These are phyloP conservation scores for Pongo abelii DNA, from an alignment of 2,113 vertebrate genomes.

Conservation along the genomic window DNA sequence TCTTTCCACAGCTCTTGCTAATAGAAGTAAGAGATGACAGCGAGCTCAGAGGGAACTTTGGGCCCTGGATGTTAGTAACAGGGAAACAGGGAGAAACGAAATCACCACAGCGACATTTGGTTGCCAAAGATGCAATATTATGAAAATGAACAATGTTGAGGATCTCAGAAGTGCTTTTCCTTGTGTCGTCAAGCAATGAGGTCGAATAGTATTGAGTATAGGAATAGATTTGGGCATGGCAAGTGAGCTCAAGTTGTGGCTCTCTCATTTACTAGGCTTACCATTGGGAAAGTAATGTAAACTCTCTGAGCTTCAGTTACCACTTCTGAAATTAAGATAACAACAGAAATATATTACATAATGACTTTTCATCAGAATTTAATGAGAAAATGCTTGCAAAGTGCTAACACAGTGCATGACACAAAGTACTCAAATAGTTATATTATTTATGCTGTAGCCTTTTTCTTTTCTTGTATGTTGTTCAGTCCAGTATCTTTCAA, in stretches of 20 bases:
- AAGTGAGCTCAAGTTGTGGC: neutral
- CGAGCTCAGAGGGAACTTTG: neutral
- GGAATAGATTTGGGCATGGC: neutral
- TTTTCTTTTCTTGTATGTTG: neutral
- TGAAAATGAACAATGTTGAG: neutral
- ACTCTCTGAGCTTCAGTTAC: neutral
- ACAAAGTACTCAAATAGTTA: neutral
- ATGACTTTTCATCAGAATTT: neutral
- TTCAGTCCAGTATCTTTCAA: neutral
- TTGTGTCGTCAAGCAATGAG: neutral
- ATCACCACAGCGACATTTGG: neutral
- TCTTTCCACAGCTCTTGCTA: neutral
- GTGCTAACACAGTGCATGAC: neutral
- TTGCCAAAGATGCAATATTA: neutral
- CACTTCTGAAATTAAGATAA: neutral
- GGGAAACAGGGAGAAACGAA: neutral
- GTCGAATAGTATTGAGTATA: no score
- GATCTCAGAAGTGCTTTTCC: neutral
- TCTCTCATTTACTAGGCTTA: neutral
- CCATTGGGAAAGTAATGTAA: neutral
- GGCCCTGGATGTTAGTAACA: neutral
- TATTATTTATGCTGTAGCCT: neutral
- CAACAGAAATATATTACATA: neutral
- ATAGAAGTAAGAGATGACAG: neutral
- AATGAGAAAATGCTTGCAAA: neutral